Base-by-base conservation (phyloP, 2,797 vertebrate genomes). In the Macroramphosus scolopax region DNA sequence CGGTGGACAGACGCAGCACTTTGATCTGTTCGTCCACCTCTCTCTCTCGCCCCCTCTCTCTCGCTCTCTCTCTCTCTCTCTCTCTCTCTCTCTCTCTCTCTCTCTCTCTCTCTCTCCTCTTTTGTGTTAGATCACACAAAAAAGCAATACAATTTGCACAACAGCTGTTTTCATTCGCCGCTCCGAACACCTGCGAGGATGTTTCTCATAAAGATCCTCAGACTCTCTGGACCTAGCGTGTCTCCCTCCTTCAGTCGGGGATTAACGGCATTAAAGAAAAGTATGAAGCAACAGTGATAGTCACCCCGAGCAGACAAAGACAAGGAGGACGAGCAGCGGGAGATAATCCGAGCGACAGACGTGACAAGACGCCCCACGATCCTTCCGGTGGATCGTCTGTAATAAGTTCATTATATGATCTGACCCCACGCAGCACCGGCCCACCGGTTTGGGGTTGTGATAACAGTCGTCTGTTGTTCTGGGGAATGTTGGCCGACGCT, bases 391-490 rank as follows among this genome's bases (percentile, higher is more conserved):
- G n/a, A n/a, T n/a, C n/a, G n/a, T n/a, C n/a, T n/a, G n/a, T n/a
- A n/a, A n/a, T n/a, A n/a, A n/a, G n/a, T n/a, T n/a, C n/a, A n/a
- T n/a, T n/a, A n/a, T n/a, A n/a, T n/a, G n/a, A n/a, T n/a, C n/a
- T n/a, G n/a, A n/a, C n/a, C n/a, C n/a, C 65, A 2, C 5, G 2
- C 9, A 49, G 42, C 2, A 1, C 31, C 26, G 43, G 24, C 59
- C 2, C 31, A 31, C 16, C 51, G 49, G 38, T 74, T 46, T 33
- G 7, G 44, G 63, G 42, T 76, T 60, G 53, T 41, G 36, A 71
- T 59, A 65, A 72, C 50, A 68, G 32, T 17, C 1, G 16, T 20
- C 18, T 60, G 40, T 63, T 69, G 56, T 68, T 64, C 36, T 77
- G 66, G 31, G 52, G 69, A 68, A 56, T 46, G 49, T 59, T 62